Base-by-base conservation (phyloP, 2,888 invertebrate species). In the Pyrocoelia pectoralis region DNA sequence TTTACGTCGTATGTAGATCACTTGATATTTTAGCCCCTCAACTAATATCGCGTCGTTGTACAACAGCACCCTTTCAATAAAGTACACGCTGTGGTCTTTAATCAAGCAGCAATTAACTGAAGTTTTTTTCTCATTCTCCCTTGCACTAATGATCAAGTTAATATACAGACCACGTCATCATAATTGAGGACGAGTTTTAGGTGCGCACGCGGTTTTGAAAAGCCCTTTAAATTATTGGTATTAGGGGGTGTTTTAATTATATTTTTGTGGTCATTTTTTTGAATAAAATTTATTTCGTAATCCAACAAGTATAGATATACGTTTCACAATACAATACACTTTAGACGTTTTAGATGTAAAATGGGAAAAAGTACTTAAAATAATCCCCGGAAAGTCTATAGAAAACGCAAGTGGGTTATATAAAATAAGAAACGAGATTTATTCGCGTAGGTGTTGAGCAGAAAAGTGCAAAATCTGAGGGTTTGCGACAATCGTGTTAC, bases 91-190 rank as follows among this genome's bases (percentile, higher is more conserved):
- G 76, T 73, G 77, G 76, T 77, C 81, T 81, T 79, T 80, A 81
- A 81, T 81, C 80, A 81, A 79, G 77, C 77, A 76, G 77, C 80
- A 80, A 80, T 81, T 81, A 81, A 79, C 76, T 67, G 60, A 67
- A 76, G 74, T 77, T 76, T 79, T n/a, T 75, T 76, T 72, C 70
- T 72, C 68, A 54, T 66, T 65, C 68, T 58, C 61, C 69, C 72
- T 68, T 71, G 52, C 70, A 67, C 67, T 74, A 77, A 76, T 75
- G 76, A 78, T 76, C 76, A 73, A 74, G 74, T 77, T 77, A 78
- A 78, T 77, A 77, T 74, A 78, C 75, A 69, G 68, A 72, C 71
- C 76, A 71, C 74, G 73, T 72, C 73, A 72, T 74, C 67, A 64
- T 64, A 67, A 70, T 70, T 69, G 73, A 72, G 69, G 61, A 64